A percentile compares a stretch with the other conserved stretches of the same genome.
phyloP scores from a whole-genome alignment of 2,113 vertebrate species.

The Phaethon lepturus region DNA sequence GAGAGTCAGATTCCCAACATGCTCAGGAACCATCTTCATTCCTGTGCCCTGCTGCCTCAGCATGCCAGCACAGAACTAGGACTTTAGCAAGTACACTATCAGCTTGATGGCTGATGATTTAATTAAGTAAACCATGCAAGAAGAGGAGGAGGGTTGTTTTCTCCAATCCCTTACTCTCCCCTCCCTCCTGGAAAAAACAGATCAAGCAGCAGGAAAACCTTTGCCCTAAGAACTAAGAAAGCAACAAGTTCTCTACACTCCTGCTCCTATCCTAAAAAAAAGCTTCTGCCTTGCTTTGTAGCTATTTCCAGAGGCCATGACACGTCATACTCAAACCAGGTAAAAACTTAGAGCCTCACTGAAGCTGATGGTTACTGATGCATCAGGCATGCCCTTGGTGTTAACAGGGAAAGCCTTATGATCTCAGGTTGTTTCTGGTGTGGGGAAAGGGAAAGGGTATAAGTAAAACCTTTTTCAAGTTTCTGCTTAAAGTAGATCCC shows the following conservation, averaged over 20 bases:
- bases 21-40: not conserved
- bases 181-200: conserved; percentile 18
- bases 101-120: not conserved
- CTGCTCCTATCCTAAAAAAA: not conserved
- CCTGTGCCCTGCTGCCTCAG: not conserved
- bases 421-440: not conserved
- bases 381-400: too few species aligned
- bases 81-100: not conserved
- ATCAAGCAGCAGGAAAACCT: conserved; percentile 31
- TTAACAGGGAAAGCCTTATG: not conserved
- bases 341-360: not conserved
- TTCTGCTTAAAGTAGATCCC: not conserved
- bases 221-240: conserved; percentile 25
- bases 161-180: conserved; percentile 28
- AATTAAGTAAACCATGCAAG: not conserved
- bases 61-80: not conserved
- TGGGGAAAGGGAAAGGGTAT: not conserved
- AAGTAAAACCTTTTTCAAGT: not conserved
- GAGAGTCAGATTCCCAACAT: not conserved
- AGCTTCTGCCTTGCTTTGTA: not conserved
- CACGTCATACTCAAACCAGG: rapidly evolving
- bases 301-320: not conserved
- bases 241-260: not conserved
- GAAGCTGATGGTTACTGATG: not conserved
- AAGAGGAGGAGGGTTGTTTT: not conserved